These are phyloP conservation scores for Syrphus vitripennis DNA, from an alignment of 2,888 invertebrate genomes.

Conservation along the genomic window DNA sequence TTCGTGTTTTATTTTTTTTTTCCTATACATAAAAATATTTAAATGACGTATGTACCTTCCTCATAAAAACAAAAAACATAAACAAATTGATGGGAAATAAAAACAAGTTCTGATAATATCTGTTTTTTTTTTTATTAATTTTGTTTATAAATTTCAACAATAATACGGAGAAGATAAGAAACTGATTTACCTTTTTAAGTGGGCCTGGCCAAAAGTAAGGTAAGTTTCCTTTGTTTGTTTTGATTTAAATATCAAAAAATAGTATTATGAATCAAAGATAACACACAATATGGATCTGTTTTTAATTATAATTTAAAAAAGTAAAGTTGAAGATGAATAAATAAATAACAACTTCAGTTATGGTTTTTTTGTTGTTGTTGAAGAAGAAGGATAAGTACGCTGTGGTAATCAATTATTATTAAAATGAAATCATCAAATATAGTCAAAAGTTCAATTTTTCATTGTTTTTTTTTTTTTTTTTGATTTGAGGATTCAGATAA, in stretches of 20 bases:
- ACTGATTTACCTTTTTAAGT: background rate
- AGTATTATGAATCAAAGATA: too few relatives aligned
- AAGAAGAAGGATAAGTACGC: too few relatives aligned
- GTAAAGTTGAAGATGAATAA: too few relatives aligned
- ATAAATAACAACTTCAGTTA: too few relatives aligned
- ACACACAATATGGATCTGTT: too few relatives aligned
- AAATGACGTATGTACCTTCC: conserved; percentile 63
- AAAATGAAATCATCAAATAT: too few relatives aligned
- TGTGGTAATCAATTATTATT: too few relatives aligned
- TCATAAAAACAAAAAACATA: background rate
- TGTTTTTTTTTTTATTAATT: conserved; percentile 7
- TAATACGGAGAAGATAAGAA: background rate
- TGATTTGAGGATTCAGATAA: too few relatives aligned
- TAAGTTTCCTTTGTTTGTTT: background rate
- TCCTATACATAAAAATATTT: background rate
- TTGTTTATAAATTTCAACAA: too few relatives aligned
- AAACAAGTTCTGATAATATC: conserved; percentile 33
- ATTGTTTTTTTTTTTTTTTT: too few relatives aligned
- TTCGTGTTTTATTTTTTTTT: conserved; percentile 31
- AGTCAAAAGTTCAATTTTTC: too few relatives aligned
- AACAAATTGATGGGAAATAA: conserved; percentile 47
- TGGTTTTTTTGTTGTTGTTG: too few relatives aligned
- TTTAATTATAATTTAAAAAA: background rate
- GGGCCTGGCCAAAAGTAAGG: background rate
- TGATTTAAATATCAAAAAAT: background rate